These are phyloP conservation scores for Oreotrochilus melanogaster DNA, from an alignment of 2,113 vertebrate species.

Conservation along the genomic window DNA sequence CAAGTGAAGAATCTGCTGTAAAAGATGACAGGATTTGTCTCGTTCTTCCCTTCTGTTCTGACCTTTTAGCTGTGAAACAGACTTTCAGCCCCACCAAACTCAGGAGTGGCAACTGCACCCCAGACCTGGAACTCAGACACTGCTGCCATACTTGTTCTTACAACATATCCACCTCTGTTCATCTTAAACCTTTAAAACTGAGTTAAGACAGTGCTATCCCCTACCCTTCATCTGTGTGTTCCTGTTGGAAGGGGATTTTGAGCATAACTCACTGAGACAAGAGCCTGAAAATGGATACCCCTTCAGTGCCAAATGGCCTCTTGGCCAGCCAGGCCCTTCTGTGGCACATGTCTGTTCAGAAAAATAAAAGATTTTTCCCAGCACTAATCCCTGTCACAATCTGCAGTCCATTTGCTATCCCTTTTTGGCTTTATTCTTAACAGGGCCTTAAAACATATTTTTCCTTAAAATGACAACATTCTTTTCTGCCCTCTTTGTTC, in stretches of 20 bases:
- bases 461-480: conserved; percentile 62
- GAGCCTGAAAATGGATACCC: background rate
- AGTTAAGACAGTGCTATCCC: background rate
- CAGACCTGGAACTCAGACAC: background rate
- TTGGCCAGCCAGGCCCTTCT: background rate
- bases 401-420: conserved; percentile 29
- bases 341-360: background rate
- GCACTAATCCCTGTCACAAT: conserved; percentile 18
- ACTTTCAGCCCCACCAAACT: background rate
- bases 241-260: background rate
- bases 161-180: background rate
- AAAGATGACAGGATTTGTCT: background rate
- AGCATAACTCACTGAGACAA: background rate
- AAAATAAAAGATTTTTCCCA: background rate
- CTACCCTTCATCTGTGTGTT: background rate
- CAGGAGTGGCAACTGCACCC: background rate
- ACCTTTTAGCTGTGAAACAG: background rate
- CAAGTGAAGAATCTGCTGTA: background rate
- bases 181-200: background rate
- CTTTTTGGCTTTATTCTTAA: conserved; percentile 59
- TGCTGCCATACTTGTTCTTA: accelerated
- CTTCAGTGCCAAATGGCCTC: background rate
- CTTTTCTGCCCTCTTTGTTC: conserved; percentile 62
- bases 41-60: background rate
- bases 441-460: conserved; percentile 65